Evolutionary conservation across 1,140 invertebrate species (phyloP).

Genomic region (Drosophila saltans): DNA sequence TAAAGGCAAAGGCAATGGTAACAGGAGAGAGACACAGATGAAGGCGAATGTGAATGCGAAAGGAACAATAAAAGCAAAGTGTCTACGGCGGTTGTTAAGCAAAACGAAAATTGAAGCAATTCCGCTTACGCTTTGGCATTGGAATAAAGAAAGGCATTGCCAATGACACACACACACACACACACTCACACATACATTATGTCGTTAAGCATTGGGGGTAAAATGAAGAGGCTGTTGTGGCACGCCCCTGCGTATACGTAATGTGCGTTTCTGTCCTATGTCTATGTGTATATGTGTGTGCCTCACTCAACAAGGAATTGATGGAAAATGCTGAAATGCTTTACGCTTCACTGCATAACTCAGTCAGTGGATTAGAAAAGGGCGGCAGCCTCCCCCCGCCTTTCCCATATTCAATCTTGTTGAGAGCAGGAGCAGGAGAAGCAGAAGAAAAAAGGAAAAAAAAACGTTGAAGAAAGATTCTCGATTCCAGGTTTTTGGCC

Average conservation of each 20-base stretch:
- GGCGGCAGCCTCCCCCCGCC: conserved; percentile 42
- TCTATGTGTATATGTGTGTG: background rate
- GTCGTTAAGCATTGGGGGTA: conserved; percentile 69
- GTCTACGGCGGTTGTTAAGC: conserved; percentile 76
- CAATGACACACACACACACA: conserved; percentile 40
- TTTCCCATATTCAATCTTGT: too few species aligned
- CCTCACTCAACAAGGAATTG: conserved; percentile 58
- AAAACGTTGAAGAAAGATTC: too few species aligned
- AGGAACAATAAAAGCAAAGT: conserved; percentile 80
- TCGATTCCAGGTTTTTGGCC: background rate
- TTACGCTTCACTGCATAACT: conserved; percentile 80
- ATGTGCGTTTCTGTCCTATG: conserved; percentile 53
- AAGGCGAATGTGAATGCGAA: conserved; percentile 43
- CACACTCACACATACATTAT: conserved; percentile 54
- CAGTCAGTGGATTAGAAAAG: conserved; percentile 81
- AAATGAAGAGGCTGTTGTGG: conserved; percentile 78
- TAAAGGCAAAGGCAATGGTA: conserved; percentile 10
- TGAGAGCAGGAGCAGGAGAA: too few species aligned
- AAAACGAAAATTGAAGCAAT: conserved; percentile 82
- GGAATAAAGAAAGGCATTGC: conserved; percentile 57
- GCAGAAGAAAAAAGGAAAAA: too few species aligned
- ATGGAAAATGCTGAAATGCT: conserved; percentile 82
- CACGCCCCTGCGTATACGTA: conserved; percentile 78
- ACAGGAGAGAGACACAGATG: background rate
- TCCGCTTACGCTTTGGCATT: conserved; percentile 50